These are phyloP conservation scores for Echeneis naucrates DNA, from an alignment of 2,797 vertebrate genomes.

Conservation along the genomic window DNA sequence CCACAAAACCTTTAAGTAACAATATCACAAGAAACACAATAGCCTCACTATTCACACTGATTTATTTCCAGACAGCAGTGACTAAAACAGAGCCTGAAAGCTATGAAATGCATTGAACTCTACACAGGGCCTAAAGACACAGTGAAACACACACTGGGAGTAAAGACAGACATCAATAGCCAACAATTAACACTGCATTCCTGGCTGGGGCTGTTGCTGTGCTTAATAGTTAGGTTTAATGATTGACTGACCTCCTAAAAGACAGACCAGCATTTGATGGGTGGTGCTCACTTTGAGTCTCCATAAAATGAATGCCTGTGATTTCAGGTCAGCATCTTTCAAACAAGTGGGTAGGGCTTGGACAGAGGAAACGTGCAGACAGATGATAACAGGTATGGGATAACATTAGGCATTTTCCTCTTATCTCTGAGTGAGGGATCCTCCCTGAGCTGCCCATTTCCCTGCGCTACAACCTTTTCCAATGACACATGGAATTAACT, in stretches of 20 bases:
- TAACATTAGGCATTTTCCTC: conserved; percentile 61
- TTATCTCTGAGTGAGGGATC: conserved; percentile 52
- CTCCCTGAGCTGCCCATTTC: conserved; percentile 51
- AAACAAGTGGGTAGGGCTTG: conserved; percentile 65
- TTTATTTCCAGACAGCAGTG: conserved; percentile 31
- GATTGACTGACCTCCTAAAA: conserved; percentile 78
- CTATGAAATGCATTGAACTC: conserved; percentile 53
- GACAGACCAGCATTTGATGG: conserved; percentile 57
- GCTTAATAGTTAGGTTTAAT: conserved; percentile 80
- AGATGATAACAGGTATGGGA: conserved; percentile 75
- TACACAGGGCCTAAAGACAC: conserved; percentile 51
- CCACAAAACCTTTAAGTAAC: conserved; percentile 39
- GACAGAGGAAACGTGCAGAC: conserved; percentile 59
- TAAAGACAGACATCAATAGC: conserved; percentile 69
- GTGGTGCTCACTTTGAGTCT: conserved; percentile 59
- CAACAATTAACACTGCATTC: conserved; percentile 83
- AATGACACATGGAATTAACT: conserved; percentile 34
- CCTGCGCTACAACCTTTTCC: conserved; percentile 39
- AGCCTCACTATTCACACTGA: conserved; percentile 38
- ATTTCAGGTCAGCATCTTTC: conserved; percentile 68
- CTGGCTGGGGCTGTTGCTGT: conserved; percentile 67
- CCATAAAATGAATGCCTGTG: conserved; percentile 76
- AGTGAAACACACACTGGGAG: conserved; percentile 59
- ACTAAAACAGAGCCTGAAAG: conserved; percentile 39
- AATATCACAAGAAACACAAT: conserved; percentile 57